Base-by-base conservation (phyloP, 2,888 invertebrate species). In the Chrysina gloriosa region DNA sequence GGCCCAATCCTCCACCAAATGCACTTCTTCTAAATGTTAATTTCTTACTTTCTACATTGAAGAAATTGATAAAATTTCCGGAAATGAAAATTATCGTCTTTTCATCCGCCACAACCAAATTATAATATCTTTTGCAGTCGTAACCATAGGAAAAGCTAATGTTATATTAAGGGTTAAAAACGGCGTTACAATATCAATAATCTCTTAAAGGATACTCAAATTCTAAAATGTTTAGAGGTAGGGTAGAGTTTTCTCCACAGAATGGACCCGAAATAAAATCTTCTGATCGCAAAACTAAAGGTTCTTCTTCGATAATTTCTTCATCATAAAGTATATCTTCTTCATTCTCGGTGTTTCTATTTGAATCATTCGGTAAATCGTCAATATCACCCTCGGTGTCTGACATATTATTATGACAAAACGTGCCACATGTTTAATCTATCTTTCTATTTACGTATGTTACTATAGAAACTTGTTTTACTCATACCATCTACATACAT, bases 81-180 rank as follows among this genome's bases (percentile, higher is more conserved):
- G 95, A 90, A 0, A 89, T 88, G 85, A 92, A 96, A 67, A 93
- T 86, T 1, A 96, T 81, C 0, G 91, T 92, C 7, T 90, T 83
- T 2, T 89, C 86, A 79, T 95, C 94, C 45, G 92, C 87, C 2
- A 92, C 87, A 70, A 92, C 90, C 45, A 97, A 81, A 80, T 97
- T 97, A 78, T 91, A 93, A 68, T 90, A 87, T 75, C 90, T 91
- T 73, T 87, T 89, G 78, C 94, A 94, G 79, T 96, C 91, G 80
- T 95, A 97, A 5, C 95, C 95, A 80, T 90, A 96, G 0, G 95
- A 95, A 83, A 93, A 86, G 78, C 95, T 95, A 63, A 19, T n/a
- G 16, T 11, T 9, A 19, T 6, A 5, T 34, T 65, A 14, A 61
- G 48, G 54, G 54, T 42, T 39, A 11, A 21, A 42, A 63, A 16